Base-by-base conservation (phyloP, 2,113 vertebrate genomes). In the Plestiodon gilberti region DNA sequence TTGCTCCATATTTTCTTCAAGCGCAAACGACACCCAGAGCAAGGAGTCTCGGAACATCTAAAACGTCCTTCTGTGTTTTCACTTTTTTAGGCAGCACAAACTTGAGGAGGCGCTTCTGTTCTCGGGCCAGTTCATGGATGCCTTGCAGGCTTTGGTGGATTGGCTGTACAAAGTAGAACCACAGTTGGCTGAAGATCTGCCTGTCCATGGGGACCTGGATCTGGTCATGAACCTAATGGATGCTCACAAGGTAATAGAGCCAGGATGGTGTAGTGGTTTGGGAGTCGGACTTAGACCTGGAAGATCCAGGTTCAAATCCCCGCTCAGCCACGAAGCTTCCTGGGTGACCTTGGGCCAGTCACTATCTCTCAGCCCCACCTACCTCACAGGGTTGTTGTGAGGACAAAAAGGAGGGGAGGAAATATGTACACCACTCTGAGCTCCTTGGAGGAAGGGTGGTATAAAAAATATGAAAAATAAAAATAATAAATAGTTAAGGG, bases 151-250 rank as follows among this genome's bases (percentile, higher is more conserved):
- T 0, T 90, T 99, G 91, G 99, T 99, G 62, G 99, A 99, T 94
- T 99, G 99, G 99, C 93, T 99, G 14, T 99, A 99, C 93, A 98
- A 98, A 74, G 98, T 99, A 1, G 99, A 99, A 82, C 99, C 99
- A 4, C 99, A 99, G 96, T 88, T 99, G 28, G 97, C 98, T 1
- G 99, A 99, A 91, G 99, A 99, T 90, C 98, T 98, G 90, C 98
- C 98, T 0, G 98, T 99, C 69, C 99, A 99, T 0, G 99, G 99
- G 59, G 99, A 99, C 92, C 96, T 99, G 73, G 99, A 99, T 84
- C 96, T 99, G 33, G 99, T 99, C 91, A 99, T 99, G 96, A 99
- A 99, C 95, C 97, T 99, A 91, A 98, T 99, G 98, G 99, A 99
- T 88, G 97, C 98, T 5, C 99, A 99, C 91, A 99, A 99, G 98